Evolutionary conservation across 2,888 invertebrate species (phyloP).

Genomic region (Ormia ochracea): DNA sequence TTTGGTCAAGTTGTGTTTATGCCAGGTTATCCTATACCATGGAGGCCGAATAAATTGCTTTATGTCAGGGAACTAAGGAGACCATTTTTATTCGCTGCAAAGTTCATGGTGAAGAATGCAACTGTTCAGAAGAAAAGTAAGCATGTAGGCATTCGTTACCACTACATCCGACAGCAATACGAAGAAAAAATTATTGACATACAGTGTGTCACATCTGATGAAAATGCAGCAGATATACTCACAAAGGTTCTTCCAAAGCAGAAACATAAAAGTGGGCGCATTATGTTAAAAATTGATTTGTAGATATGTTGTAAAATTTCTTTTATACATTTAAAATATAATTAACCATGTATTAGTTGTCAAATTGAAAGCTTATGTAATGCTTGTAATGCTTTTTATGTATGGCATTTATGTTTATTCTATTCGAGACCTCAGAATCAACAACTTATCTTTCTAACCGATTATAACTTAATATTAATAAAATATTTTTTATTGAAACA

Average conservation of each 20-base stretch:
- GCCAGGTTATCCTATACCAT: background rate
- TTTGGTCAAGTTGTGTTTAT: background rate
- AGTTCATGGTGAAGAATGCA: conserved; percentile 5
- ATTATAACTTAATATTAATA: too few species aligned
- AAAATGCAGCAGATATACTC: conserved; percentile 27
- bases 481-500: too few species aligned
- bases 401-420: too few species aligned
- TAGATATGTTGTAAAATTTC: too few species aligned
- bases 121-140: background rate
- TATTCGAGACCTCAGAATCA: too few species aligned
- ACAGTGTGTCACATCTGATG: conserved; percentile 5
- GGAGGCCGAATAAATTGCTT: background rate
- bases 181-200: background rate
- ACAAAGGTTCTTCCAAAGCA: conserved; percentile 25
- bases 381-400: too few species aligned
- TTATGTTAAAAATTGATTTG: background rate
- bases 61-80: background rate
- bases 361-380: too few species aligned
- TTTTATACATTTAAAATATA: too few species aligned
- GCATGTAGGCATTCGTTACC: background rate
- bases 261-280: conserved; percentile 6
- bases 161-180: background rate
- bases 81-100: background rate
- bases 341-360: too few species aligned
- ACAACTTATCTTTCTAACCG: too few species aligned